These are phyloP conservation scores for Heteromormyrus szaboi DNA, from an alignment of 2,797 vertebrate genomes.

Conservation along the genomic window DNA sequence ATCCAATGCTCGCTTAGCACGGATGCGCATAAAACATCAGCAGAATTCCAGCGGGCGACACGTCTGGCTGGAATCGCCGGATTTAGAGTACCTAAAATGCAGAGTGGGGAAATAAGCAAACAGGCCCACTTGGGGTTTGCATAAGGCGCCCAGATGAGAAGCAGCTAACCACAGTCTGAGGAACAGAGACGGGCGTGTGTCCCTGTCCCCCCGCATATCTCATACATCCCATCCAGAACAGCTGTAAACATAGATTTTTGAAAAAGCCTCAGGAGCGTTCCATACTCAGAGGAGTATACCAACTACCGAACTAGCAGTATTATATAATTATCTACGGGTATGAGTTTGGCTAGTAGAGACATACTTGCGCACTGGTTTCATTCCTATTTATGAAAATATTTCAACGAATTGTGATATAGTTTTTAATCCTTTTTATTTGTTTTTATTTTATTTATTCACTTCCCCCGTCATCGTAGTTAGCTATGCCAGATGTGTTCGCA, in stretches of 20 bases:
- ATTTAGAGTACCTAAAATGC: constrained; percentile 32
- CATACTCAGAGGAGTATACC: constrained; percentile 40
- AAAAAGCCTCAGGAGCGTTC: constrained; percentile 46
- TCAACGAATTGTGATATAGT: constrained; percentile 20
- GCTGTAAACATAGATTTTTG: constrained; percentile 64
- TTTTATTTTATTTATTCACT: constrained; percentile 11
- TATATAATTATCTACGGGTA: constrained; percentile 53
- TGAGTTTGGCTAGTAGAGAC: constrained; percentile 47
- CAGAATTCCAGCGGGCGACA: constrained; percentile 55
- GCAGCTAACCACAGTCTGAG: constrained; percentile 58
- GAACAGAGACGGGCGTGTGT: constrained; percentile 58
- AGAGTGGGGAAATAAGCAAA: constrained; percentile 17
- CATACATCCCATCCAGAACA: constrained; percentile 55
- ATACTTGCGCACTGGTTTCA: constrained; percentile 48
- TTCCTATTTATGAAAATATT: constrained; percentile 30
- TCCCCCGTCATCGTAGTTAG: background rate
- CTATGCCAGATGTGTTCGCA: constrained; percentile 21
- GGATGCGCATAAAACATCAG: constrained; percentile 60
- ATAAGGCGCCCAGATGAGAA: constrained; percentile 68
- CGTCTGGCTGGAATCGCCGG: constrained; percentile 52
- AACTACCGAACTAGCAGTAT: constrained; percentile 47
- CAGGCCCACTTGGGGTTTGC: constrained; percentile 43
- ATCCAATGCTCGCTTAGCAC: constrained; percentile 57
- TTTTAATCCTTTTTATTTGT: background rate
- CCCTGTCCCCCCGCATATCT: constrained; percentile 58